Evolutionary conservation across 2,888 invertebrate species (phyloP), one percentile per base, ranked within the genome.

Genomic region (Morpho helenor): DNA sequence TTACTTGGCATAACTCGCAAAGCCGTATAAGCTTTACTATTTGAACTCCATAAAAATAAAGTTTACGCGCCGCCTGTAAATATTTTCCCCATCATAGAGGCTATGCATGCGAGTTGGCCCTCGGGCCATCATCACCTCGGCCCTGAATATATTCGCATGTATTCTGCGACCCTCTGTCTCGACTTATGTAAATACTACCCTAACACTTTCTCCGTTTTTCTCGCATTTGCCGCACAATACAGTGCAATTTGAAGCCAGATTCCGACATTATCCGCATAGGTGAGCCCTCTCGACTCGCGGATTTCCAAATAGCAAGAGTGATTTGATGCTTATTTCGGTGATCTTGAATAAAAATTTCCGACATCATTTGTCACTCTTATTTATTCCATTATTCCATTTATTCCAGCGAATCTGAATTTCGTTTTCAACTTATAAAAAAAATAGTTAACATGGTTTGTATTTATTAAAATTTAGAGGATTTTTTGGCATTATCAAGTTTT

Each of bases 131-230:
- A 85, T 87, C 87, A 84, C 85, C 82, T 85, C 81, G 80, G 75
- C 76, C 82, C 87, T 87, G 87, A 88, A 89, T 89, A 89, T 88
- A 84, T 88, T 85, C 76, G 76, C 79, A 82, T 79, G 77, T 79
- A 84, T 80, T 75, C 72, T 70, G 71, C 69, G 75, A 78, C 78
- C 82, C 87, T 88, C 87, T 88, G 88, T 85, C 87, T 85, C 88
- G 82, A 87, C 84, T 89, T 89, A 89, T 90, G 89, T 87, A 87
- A 90, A 90, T 89, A 72, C 69, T 78, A 80, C 80, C 82, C 87
- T 81, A 85, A 90, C 88, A 89, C 87, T 89, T 87, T 84, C 80
- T 72, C 69, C 85, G 83, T 86, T 87, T 90, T 89, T 87, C 84
- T 82, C 86, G 79, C 84, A 79, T 87, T 87, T 87, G 82, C 74